Evolutionary conservation across 2,888 invertebrate species (phyloP).

Genomic region (Macrophya annulata): DNA sequence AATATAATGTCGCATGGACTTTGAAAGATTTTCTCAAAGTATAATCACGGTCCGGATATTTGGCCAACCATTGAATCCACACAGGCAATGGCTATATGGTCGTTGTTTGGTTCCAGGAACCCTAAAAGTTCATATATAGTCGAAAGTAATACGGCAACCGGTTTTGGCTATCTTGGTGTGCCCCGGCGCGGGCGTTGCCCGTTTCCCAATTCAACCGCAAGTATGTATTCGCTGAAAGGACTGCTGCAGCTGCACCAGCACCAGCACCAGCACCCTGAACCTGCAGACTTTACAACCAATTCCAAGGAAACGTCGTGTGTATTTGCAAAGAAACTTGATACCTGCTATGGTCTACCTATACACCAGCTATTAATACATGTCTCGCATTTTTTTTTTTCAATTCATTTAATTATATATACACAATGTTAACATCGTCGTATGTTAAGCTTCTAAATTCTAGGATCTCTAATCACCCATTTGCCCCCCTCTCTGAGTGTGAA

Average conservation of each 20-base stretch:
- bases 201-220: slow-evolving; percentile 47
- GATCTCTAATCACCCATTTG: not conserved
- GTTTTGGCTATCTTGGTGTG: slow-evolving; percentile 48
- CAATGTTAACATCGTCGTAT: not conserved
- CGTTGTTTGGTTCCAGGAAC: slow-evolving; percentile 50
- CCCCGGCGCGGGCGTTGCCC: slow-evolving; percentile 51
- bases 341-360: not conserved
- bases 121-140: slow-evolving; percentile 49
- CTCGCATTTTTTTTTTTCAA: not conserved
- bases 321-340: not conserved
- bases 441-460: not conserved
- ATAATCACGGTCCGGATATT: not conserved
- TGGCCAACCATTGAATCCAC: not conserved
- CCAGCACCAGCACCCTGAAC: not conserved
- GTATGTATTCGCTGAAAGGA: slow-evolving; percentile 6
- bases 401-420: not conserved
- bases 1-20: not conserved
- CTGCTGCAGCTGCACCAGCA: slow-evolving; percentile 19
- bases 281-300: not conserved
- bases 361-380: not conserved
- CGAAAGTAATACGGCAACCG: slow-evolving; percentile 52
- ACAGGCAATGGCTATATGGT: not conserved
- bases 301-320: not conserved
- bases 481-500: not conserved
- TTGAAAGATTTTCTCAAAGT: not conserved